Percentiles rank a stretch among this genome's conserved stretches.
These are phyloP conservation scores for Tangachromis dhanisi DNA, from an alignment of 2,113 vertebrate genomes.

Conservation along the genomic window DNA sequence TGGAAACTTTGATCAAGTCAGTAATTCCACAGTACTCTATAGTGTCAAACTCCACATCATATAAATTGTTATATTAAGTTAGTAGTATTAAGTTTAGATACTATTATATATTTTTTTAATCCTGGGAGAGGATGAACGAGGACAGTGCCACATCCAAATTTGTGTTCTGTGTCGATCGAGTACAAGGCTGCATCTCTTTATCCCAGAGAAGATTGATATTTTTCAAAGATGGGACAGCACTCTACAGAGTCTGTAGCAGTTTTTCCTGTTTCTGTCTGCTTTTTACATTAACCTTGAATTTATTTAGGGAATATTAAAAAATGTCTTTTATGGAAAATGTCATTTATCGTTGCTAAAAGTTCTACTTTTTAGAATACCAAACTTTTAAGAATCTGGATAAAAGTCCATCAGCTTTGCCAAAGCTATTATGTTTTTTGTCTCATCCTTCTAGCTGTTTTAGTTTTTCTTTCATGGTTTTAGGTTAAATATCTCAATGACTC, in stretches of 20 bases:
- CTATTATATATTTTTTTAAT: not conserved
- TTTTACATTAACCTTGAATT: not conserved
- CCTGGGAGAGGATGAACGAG: not conserved
- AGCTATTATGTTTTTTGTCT: not conserved
- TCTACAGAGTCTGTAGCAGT: not conserved
- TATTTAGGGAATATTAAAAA: not conserved
- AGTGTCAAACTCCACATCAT: not conserved
- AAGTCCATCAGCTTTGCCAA: not conserved
- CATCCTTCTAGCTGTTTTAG: not conserved
- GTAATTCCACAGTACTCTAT: not conserved
- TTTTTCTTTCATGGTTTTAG: not conserved
- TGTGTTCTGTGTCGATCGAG: slow-evolving; percentile 45
- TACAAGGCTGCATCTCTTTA: slow-evolving; percentile 52
- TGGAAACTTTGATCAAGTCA: not conserved
- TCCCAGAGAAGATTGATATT: slow-evolving; percentile 20
- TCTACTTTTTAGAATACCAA: not conserved
- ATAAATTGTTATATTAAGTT: not conserved
- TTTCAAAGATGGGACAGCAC: slow-evolving; percentile 35
- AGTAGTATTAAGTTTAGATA: not conserved
- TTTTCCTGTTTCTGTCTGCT: not conserved
- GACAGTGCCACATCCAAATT: slow-evolving; percentile 35
- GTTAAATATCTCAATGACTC: not conserved
- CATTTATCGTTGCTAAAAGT: not conserved
- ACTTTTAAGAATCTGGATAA: not conserved
- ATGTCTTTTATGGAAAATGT: not conserved